phyloP scores from a whole-genome alignment of 1,140 invertebrate genomes.

The Lamellibrachia luymesi region DNA sequence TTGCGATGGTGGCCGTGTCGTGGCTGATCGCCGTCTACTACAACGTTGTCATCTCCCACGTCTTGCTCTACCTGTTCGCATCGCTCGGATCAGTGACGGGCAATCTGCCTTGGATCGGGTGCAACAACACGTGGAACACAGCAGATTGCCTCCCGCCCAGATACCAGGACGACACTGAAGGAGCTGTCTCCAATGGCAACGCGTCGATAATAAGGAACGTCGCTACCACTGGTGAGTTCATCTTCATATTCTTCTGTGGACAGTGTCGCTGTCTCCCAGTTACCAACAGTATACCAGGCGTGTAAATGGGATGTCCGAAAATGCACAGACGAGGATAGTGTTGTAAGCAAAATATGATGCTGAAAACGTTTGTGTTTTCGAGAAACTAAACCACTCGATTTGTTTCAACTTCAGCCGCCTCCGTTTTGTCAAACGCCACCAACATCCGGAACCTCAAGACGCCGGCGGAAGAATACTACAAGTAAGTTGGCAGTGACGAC shows the following conservation, averaged over 20 bases:
- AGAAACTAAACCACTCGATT: not conserved
- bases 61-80: constrained; percentile 82
- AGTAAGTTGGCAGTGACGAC: not conserved
- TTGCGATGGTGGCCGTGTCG: constrained; percentile 20
- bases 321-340: too few relatives aligned
- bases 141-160: constrained; percentile 10
- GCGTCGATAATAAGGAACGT: not conserved
- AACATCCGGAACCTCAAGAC: not conserved
- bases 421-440: not conserved
- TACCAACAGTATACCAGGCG: too few relatives aligned
- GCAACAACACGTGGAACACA: constrained; percentile 93
- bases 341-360: too few relatives aligned
- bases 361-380: not conserved
- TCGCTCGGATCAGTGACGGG: constrained; percentile 44
- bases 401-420: not conserved
- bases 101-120: constrained; percentile 88
- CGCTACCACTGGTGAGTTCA: not conserved
- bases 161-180: constrained; percentile 2
- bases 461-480: constrained; percentile 23
- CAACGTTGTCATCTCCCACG: constrained; percentile 97
- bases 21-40: constrained; percentile 68
- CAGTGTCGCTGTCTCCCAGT: too few relatives aligned
- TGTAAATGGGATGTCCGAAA: too few relatives aligned
- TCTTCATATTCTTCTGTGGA: not conserved
- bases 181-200: not conserved